Conservation (phyloP, 2,888 invertebrate species). For the Hoplodrina blanda region DNA sequence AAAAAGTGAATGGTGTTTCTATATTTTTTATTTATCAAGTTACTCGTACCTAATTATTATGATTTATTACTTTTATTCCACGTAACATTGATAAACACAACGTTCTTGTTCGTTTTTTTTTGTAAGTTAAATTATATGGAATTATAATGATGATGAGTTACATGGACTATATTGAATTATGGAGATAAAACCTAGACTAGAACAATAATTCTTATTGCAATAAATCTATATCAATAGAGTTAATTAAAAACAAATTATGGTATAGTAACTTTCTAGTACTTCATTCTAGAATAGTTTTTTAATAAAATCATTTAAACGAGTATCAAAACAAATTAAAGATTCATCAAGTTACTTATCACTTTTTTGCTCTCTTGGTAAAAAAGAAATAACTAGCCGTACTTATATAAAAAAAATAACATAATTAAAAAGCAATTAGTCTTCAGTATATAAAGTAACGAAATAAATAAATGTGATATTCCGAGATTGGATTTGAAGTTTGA, state of each 20-base stretch:
- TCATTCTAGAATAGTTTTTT: not conserved
- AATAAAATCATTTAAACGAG: not conserved
- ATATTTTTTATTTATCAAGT: not conserved
- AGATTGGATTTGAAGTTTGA: constrained; percentile 3
- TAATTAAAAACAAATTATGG: constrained; percentile 13
- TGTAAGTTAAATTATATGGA: too few relatives aligned
- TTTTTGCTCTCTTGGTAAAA: not conserved
- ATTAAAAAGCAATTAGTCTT: constrained; percentile 17
- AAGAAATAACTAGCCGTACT: too few relatives aligned
- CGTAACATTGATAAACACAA: too few relatives aligned
- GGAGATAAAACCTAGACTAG: too few relatives aligned
- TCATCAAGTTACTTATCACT: not conserved
- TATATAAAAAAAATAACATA: not conserved
- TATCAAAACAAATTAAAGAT: not conserved
- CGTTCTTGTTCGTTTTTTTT: too few relatives aligned
- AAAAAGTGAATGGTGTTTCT: not conserved
- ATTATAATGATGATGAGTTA: too few relatives aligned
- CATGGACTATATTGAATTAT: too few relatives aligned
- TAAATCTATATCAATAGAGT: not conserved
- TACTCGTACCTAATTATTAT: too few relatives aligned
- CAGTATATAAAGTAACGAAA: constrained; percentile 11
- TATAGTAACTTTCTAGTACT: not conserved
- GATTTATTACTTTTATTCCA: too few relatives aligned
- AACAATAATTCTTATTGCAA: not conserved
- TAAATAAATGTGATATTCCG: constrained; percentile 1